Base-by-base conservation (phyloP, 2,888 invertebrate genomes). In the Omphaloscelis lunosa region DNA sequence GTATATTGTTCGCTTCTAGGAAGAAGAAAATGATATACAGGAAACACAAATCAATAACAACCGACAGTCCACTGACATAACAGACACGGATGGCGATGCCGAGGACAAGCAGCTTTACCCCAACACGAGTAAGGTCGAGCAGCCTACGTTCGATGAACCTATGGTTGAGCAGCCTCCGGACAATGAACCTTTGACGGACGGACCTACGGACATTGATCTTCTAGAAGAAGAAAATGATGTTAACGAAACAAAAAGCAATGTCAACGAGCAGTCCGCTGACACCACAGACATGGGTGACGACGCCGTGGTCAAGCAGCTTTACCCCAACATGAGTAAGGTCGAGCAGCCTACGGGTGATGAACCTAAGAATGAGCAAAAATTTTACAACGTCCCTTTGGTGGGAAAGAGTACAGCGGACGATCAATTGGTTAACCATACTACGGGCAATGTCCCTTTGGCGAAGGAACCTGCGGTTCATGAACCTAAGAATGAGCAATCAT, bases 1-100 rank as follows among this genome's bases (percentile, higher is more conserved):
- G 1, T 34, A n/a, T 67, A 17, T 80, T 80, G 1, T 45, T 45
- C 9, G 17, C 20, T 81, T 77, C 2, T 29, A 77, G 77, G 62
- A 62, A n/a, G 45, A n/a, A 61, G 15, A 63, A 3, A n/a, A 6
- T n/a, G 48, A 81, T 39, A 20, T 17, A n/a, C 7, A 20, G 5
- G 29, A 48, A 34, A 45, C 15, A 23, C 45, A 53, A 62, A 39
- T 9, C 7, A 17, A 34, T 45, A 11, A 45, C 4, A 27, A 15
- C 1, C 11, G n/a, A 56, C n/a, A 62, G 20, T 20, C 75, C 34
- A 29, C 8, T 4, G 41, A 29, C 6, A 59, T 11, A 9, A 27
- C 11, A 41, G 45, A 53, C 8, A 34, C 23, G 0, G 12, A 2
- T 5, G 12, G 41, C 34, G 11, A 39, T 5, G n/a, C 15, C 20